Base-by-base conservation (phyloP, 2,888 invertebrate species). In the Spialia ferax region DNA sequence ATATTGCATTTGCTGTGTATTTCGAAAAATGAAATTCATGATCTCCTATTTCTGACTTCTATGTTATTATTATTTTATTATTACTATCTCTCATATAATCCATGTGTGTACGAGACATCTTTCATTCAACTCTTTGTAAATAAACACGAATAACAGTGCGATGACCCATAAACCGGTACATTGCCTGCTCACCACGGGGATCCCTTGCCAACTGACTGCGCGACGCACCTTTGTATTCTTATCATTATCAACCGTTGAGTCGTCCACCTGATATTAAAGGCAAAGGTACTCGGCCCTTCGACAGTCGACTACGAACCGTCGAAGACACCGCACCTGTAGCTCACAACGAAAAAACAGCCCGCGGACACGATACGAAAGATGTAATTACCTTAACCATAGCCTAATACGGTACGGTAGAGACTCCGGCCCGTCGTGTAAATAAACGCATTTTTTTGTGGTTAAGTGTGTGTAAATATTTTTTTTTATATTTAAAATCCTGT, bases 401-500 rank as follows among this genome's bases (percentile, higher is more conserved):
- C 76, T 75, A 74, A 74, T 73, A 75, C 75, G 80, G 79, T 77
- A 82, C 79, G 55, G 74, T 70, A 35, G 11, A 35, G 13, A 35
- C 35, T 35, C 45, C 76, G 79, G 86, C 89, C 88, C 86, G 82
- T 80, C 73, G 79, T 82, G 81, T 82, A 80, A 74, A 80, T 81
- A 78, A 75, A 75, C 74, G 61, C 70, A 72, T 62, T 13, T 66
- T 11, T 75, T 74, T 78, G 81, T 84, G 79, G 72, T 74, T 72
- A 75, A 73, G 80, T 82, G 82, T 70, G 81, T 83, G 79, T 80
- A 73, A 76, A 76, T 76, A 71, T 73, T 72, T 73, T 74, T 77
- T 79, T 79, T 72, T 72, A 74, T 74, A 67, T 73, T 74, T 86
- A 87, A 88, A 91, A 92, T 91, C 89, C 93, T 93, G 93, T 93